A percentile compares a stretch with the other conserved stretches of the same genome.
Evolutionary conservation across 1,140 invertebrate species (phyloP).

Genomic region (Delia radicum): DNA sequence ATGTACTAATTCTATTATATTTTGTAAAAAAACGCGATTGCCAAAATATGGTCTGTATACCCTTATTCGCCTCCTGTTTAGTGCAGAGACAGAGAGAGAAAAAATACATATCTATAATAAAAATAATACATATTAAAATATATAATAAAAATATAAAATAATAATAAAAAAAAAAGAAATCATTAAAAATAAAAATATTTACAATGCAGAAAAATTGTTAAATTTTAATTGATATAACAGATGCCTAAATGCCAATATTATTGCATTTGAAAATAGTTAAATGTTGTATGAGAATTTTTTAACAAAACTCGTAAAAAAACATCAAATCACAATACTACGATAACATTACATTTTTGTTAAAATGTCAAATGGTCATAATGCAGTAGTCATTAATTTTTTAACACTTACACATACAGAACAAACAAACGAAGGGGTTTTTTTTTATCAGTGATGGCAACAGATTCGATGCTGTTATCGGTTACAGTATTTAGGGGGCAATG

Average conservation of each 20-base stretch:
- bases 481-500: too few relatives aligned
- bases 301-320: neutral
- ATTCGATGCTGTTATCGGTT: neutral
- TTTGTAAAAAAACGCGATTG: too few relatives aligned
- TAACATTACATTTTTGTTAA: neutral
- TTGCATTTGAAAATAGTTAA: neutral
- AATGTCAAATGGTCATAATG: slow-evolving; percentile 4
- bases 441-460: too few relatives aligned
- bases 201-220: neutral
- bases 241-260: neutral
- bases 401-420: slow-evolving; percentile 22
- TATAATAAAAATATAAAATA: neutral
- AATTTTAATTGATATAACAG: neutral
- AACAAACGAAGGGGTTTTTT: slow-evolving; percentile 10
- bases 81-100: too few relatives aligned
- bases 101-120: too few relatives aligned
- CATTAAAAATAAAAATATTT: neutral
- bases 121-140: neutral
- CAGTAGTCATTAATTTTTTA: slow-evolving; percentile 8
- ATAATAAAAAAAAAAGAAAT: neutral
- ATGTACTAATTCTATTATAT: too few relatives aligned
- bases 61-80: too few relatives aligned
- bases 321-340: neutral
- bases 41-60: too few relatives aligned
- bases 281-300: neutral